Percentiles rank a stretch among this genome's conserved stretches.
These are phyloP conservation scores for Ctenochaetus hawaiiensis DNA, from an alignment of 2,797 vertebrate genomes.

Conservation along the genomic window DNA sequence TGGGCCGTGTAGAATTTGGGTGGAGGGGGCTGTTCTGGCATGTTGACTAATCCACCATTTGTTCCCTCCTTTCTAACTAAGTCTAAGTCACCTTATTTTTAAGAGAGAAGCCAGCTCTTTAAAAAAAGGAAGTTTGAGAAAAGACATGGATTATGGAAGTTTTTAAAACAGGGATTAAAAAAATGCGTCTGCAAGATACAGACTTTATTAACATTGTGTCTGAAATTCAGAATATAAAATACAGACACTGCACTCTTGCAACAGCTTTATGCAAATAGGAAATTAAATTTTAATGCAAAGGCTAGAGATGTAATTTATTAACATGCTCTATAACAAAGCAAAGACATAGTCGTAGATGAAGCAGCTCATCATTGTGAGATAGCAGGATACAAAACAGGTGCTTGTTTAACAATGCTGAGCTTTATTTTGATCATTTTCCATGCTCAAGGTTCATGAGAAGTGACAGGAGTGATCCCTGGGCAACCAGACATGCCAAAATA, in stretches of 20 bases:
- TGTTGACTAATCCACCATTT: slow-evolving; percentile 4
- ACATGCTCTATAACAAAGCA: slow-evolving; percentile 34
- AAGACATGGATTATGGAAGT: slow-evolving; percentile 17
- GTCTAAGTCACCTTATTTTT: slow-evolving; percentile 31
- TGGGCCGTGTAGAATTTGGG: neutral
- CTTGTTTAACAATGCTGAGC: slow-evolving; percentile 25
- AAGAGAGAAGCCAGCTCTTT: slow-evolving; percentile 13
- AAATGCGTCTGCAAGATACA: slow-evolving; percentile 48
- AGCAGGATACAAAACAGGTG: slow-evolving; percentile 21
- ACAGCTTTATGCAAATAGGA: slow-evolving; percentile 58
- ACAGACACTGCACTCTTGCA: slow-evolving; percentile 39
- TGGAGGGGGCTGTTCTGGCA: neutral
- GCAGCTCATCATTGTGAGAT: slow-evolving; percentile 17
- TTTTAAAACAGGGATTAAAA: slow-evolving; percentile 34
- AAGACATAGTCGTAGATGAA: slow-evolving; percentile 18
- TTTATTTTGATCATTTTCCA: slow-evolving; percentile 44
- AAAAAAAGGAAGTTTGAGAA: slow-evolving; percentile 31
- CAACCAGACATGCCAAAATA: slow-evolving; percentile 53
- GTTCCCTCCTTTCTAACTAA: slow-evolving; percentile 6
- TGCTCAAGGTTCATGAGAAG: slow-evolving; percentile 30
- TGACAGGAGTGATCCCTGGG: slow-evolving; percentile 34
- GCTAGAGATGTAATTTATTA: slow-evolving; percentile 38
- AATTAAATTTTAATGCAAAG: slow-evolving; percentile 64
- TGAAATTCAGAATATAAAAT: slow-evolving; percentile 62
- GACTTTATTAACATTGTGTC: slow-evolving; percentile 62